Evolutionary conservation across 2,888 invertebrate species (phyloP), one percentile per base, ranked within the genome.

Genomic region (Scaeva pyrastri): DNA sequence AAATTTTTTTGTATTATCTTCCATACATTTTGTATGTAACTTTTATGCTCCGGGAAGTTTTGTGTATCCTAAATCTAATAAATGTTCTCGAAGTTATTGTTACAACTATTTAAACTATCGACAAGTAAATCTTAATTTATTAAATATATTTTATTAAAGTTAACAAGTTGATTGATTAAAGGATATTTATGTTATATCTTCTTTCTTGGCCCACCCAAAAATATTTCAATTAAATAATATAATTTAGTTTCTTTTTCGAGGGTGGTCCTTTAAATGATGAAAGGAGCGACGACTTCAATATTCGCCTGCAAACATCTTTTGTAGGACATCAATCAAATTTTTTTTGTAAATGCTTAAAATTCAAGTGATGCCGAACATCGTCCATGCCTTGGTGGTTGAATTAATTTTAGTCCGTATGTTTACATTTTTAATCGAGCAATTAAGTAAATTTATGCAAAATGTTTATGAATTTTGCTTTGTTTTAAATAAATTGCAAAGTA

Each of bases 381-480:
- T 45, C 11, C 7, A 6, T 21, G 48, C 12, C 48, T 26, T 48
- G 48, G 8, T 19, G 43, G 23, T 43, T 21, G 39, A 71, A 78
- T 83, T 60, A 78, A 78, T 83, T 83, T 60, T 73, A 60, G 21
- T 60, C 55, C 41, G 21, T 78, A 19, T 72, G 72, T 72, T 77
- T 78, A 68, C 60, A 78, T 77, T 73, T 60, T 52, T 64, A 73
- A 26, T 23, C n/a, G 8, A 56, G 82, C 78, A 78, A 83, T 83
- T 78, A 83, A 83, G 50, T 83, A 66, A 83, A 83, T 83, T 78
- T 83, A 83, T 83, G 78, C 82, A 78, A 78, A 78, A 78, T 78
- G 77, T 60, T 41, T 41, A 73, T 73, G 62, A 43, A 36, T 36
- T 56, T 31, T 31, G 31, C 16, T 16, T 48, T 48, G 10, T 48